These are phyloP conservation scores for Morpho helenor DNA, from an alignment of 2,888 invertebrate species.

Conservation along the genomic window DNA sequence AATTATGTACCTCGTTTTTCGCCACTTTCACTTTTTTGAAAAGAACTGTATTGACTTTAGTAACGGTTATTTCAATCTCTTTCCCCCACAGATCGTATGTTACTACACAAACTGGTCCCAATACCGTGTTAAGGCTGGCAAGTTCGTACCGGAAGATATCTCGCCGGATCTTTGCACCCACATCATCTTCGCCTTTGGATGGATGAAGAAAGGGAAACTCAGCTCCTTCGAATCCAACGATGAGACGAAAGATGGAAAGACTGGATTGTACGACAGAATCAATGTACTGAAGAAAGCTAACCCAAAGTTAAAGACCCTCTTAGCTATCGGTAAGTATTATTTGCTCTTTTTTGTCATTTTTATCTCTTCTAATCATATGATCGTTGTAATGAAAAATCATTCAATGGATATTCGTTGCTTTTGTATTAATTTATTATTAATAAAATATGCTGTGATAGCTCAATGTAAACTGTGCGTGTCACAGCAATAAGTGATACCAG, in stretches of 20 bases:
- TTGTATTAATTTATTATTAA: no score
- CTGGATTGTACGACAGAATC: conserved; percentile 93
- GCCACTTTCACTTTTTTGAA: neutral
- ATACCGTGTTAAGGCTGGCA: conserved; percentile 93
- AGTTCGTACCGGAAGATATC: conserved; percentile 96
- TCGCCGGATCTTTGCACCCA: conserved; percentile 97
- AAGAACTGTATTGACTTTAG: neutral
- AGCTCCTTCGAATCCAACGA: conserved; percentile 97
- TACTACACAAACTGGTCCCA: conserved; percentile 99
- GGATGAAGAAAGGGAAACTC: conserved; percentile 96
- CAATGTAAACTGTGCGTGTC: no score
- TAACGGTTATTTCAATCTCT: neutral
- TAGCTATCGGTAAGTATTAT: conserved; percentile 88
- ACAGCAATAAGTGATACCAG: no score
- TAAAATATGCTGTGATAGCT: no score
- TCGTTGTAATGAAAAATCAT: no score
- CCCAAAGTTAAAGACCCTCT: conserved; percentile 93
- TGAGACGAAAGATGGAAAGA: conserved; percentile 95
- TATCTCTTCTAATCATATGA: neutral
- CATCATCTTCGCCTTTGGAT: conserved; percentile 98
- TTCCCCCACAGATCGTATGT: conserved; percentile 85
- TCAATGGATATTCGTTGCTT: no score
- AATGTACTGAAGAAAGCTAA: conserved; percentile 92
- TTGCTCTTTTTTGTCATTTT: neutral
- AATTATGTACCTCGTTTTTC: no score